Conservation (phyloP, 2,113 vertebrate species). For the Calypte anna region DNA sequence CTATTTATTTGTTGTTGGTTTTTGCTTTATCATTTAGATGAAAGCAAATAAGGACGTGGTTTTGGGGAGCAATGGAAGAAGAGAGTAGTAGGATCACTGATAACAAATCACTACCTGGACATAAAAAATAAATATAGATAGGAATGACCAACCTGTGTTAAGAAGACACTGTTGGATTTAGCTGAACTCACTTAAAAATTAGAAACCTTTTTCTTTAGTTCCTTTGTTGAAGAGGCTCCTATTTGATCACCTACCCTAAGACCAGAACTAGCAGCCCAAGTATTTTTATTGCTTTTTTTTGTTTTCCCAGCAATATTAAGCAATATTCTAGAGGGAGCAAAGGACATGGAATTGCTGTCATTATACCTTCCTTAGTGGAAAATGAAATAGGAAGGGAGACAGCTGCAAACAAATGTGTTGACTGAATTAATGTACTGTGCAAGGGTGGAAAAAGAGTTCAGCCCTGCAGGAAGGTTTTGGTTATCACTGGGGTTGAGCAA, state of each 20-base stretch:
- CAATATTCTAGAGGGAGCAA: neutral
- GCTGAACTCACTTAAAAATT: slow-evolving; percentile 41
- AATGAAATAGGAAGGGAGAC: slow-evolving; percentile 35
- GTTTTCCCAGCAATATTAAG: neutral
- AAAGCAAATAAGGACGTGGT: neutral
- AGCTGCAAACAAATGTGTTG: slow-evolving; percentile 60
- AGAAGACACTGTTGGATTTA: neutral
- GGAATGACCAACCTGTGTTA: neutral
- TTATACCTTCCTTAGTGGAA: slow-evolving; percentile 48
- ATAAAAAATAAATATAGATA: neutral
- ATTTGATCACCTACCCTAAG: slow-evolving; percentile 8
- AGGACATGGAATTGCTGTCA: slow-evolving; percentile 27
- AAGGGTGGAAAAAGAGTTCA: slow-evolving; percentile 37
- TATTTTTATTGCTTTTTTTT: neutral
- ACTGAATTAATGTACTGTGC: slow-evolving; percentile 48
- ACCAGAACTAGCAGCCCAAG: slow-evolving; percentile 34
- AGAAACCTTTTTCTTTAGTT: neutral
- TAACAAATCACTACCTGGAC: neutral
- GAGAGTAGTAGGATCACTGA: neutral
- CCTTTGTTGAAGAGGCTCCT: slow-evolving; percentile 21
- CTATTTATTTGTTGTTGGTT: neutral
- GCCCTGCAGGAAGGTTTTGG: slow-evolving; percentile 3
- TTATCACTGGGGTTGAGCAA: neutral
- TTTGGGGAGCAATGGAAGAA: neutral
- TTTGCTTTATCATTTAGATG: neutral